These are phyloP conservation scores for Atethmia centrago DNA, from an alignment of 2,888 invertebrate genomes.

Conservation along the genomic window DNA sequence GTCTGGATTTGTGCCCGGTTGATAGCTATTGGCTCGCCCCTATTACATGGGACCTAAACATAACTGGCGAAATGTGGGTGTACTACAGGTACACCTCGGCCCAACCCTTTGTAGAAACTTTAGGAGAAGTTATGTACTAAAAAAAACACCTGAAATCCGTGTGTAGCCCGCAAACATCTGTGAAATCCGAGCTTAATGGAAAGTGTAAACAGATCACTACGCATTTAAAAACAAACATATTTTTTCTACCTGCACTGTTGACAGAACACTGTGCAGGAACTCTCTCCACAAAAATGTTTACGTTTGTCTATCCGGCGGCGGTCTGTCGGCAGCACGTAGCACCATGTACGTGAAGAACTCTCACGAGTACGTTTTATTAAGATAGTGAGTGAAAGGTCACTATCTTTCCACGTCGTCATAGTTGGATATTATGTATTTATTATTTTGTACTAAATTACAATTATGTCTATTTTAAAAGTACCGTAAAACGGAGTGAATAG, in stretches of 20 bases:
- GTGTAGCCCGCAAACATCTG: not conserved
- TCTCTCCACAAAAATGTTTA: slow-evolving; percentile 51
- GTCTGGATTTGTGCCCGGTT: too few relatives aligned
- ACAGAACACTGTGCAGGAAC: slow-evolving; percentile 47
- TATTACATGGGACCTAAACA: too few relatives aligned
- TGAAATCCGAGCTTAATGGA: not conserved
- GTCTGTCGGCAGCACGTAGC: slow-evolving; percentile 23
- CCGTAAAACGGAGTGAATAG: too few relatives aligned
- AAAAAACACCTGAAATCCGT: not conserved
- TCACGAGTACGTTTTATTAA: not conserved
- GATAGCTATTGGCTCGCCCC: too few relatives aligned
- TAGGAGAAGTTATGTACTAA: not conserved
- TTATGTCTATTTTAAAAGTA: too few relatives aligned
- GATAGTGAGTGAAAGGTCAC: not conserved
- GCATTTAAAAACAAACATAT: slow-evolving; percentile 26
- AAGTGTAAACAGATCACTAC: slow-evolving; percentile 29
- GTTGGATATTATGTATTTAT: too few relatives aligned
- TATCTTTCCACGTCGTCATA: too few relatives aligned
- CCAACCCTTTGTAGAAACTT: too few relatives aligned
- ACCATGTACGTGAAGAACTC: not conserved
- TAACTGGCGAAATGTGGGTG: too few relatives aligned
- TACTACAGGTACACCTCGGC: too few relatives aligned
- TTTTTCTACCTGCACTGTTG: slow-evolving; percentile 16
- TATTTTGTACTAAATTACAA: too few relatives aligned
- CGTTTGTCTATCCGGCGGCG: slow-evolving; percentile 46